Base-by-base conservation (phyloP, 2,113 vertebrate species). In the Collichthys lucidus region DNA sequence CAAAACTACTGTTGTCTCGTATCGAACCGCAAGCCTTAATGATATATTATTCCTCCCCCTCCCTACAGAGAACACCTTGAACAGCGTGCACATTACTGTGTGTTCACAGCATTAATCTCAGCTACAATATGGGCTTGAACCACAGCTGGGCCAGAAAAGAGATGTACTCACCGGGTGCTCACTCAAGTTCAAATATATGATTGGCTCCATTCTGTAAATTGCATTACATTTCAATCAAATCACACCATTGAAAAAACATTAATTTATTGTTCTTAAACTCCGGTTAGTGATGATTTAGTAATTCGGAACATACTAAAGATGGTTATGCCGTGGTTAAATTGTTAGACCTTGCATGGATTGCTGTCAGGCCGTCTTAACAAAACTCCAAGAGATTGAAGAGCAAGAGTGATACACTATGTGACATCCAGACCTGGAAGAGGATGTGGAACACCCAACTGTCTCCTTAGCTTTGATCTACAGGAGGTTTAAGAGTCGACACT, bases 381-480 rank as follows among this genome's bases (percentile, higher is more conserved):
- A 77, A n/a, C 12, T 60, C 11, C 17, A 35, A 60, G 42, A 62
- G 10, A 69, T 11, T 59, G 40, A 82, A 64, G 55, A 67, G 55
- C 77, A 64, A 71, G 46, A 65, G 46, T 3, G 0, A 53, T 50
- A 88, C 44, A 50, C 52, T 47, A 55, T 68, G 20, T 82, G 79
- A 88, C 80, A 86, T 57, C 19, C 1, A 65, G 62, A 77, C 77
- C 73, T 35, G 42, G 26, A 72, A 65, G 20, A 85, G 55, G 70
- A 64, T 77, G 66, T 63, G 49, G 64, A 73, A 86, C 77, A 82
- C 60, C 53, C 72, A 74, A 66, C 76, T 60, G 76, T 71, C 82
- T 89, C 62, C 68, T 82, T 31, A n/a, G 35, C 86, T 90, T 89
- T 88, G 69, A 87, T 85, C 77, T 85, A n/a, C 35, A 19, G 20